Evolutionary conservation across 2,797 vertebrate genomes (phyloP).

Genomic region (Podarcis lilfordi): DNA sequence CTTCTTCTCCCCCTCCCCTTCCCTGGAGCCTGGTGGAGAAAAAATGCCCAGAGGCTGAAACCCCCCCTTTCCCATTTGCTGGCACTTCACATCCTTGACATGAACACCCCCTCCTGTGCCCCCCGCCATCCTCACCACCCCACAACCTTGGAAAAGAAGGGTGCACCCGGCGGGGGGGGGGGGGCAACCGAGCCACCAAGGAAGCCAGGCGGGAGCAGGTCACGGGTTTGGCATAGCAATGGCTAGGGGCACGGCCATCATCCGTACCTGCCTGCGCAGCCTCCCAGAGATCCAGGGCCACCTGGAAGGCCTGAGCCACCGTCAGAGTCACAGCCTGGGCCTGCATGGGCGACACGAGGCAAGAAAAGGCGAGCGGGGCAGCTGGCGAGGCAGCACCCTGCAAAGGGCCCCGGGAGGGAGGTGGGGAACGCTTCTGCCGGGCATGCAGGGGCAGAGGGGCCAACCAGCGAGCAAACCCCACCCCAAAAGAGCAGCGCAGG

Average conservation of each 20-base stretch:
- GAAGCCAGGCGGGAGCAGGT: neutral
- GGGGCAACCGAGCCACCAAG: neutral
- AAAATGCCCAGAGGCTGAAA: neutral
- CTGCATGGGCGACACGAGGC: slow-evolving; percentile 63
- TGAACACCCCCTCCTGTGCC: neutral
- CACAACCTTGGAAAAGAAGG: neutral
- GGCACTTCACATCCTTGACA: neutral
- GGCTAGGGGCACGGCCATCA: neutral
- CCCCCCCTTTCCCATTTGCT: too few species aligned
- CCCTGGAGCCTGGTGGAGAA: neutral
- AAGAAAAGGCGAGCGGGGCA: neutral
- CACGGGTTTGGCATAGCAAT: too few species aligned
- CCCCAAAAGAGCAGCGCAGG: neutral
- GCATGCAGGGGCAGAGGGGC: too few species aligned
- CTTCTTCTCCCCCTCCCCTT: slow-evolving; percentile 10
- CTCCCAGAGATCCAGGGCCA: slow-evolving; percentile 93
- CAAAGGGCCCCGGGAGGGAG: neutral
- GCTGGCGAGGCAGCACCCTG: neutral
- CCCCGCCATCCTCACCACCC: neutral
- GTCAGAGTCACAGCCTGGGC: slow-evolving; percentile 93
- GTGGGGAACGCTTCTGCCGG: neutral
- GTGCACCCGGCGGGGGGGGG: neutral
- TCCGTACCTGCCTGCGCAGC: slow-evolving; percentile 87
- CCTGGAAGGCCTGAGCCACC: slow-evolving; percentile 92
- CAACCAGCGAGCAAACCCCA: too few species aligned